phyloP scores from a whole-genome alignment of 2,888 invertebrate species.

The Phaedon cochleariae region DNA sequence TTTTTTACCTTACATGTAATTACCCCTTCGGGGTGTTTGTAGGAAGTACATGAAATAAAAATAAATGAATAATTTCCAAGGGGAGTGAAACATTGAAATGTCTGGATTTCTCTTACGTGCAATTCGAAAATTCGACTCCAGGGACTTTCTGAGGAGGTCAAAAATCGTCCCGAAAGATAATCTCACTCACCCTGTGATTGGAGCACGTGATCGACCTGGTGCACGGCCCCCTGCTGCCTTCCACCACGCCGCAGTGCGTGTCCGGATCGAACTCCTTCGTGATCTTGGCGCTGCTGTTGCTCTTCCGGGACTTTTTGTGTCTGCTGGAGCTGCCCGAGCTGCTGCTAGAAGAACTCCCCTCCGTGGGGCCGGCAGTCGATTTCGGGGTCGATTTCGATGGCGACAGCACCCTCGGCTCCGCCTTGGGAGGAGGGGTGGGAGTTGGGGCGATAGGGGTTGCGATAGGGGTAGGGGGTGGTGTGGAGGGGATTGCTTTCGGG shows the following conservation, averaged over 20 bases:
- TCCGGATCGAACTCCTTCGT: slow-evolving; percentile 78
- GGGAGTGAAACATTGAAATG: no score
- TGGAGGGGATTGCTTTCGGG: slow-evolving; percentile 34
- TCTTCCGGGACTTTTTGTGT: slow-evolving; percentile 40
- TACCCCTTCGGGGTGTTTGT: no score
- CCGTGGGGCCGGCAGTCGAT: slow-evolving; percentile 26
- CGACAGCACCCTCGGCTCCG: slow-evolving; percentile 2
- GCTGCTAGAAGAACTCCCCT: slow-evolving; percentile 27
- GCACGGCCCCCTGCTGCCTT: slow-evolving; percentile 76
- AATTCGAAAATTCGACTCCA: neutral
- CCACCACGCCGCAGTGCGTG: slow-evolving; percentile 82
- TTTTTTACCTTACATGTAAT: no score
- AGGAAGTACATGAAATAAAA: no score
- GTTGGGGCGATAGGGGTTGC: slow-evolving; percentile 34
- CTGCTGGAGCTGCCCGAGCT: slow-evolving; percentile 35
- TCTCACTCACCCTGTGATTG: slow-evolving; percentile 53
- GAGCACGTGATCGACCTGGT: slow-evolving; percentile 78
- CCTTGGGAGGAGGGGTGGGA: neutral
- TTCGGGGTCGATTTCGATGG: slow-evolving; percentile 33
- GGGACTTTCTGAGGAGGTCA: neutral
- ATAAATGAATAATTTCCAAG: no score
- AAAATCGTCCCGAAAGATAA: neutral
- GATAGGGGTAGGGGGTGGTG: slow-evolving; percentile 24
- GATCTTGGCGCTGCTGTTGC: slow-evolving; percentile 45
- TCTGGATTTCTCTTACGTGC: slow-evolving; percentile 12